phyloP scores from a whole-genome alignment of 2,888 invertebrate genomes.

The Trachelus stipa region DNA sequence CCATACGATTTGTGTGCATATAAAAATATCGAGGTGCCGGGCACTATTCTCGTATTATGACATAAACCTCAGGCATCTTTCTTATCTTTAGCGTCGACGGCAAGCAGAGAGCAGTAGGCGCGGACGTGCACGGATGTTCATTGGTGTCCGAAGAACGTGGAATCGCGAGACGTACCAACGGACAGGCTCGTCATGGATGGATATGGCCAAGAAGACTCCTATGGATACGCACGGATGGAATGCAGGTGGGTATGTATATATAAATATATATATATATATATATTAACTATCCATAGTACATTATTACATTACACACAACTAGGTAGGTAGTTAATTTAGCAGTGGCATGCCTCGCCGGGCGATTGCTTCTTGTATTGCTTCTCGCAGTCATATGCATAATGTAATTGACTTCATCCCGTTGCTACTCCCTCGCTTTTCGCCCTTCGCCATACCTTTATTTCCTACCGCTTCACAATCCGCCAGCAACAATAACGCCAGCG shows the following conservation, averaged over 20 bases:
- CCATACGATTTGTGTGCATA: not conserved
- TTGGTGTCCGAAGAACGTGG: not conserved
- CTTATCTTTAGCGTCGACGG: not conserved
- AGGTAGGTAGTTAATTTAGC: slow-evolving; percentile 63
- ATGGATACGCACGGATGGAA: slow-evolving; percentile 22
- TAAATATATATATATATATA: slow-evolving; percentile 10
- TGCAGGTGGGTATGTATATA: slow-evolving; percentile 13
- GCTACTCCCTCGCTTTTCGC: slow-evolving; percentile 43
- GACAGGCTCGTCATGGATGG: not conserved
- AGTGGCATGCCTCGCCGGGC: slow-evolving; percentile 51
- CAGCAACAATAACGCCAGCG: not conserved
- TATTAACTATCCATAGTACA: slow-evolving; percentile 35
- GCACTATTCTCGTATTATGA: not conserved
- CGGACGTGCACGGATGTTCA: not conserved
- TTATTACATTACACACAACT: slow-evolving; percentile 62
- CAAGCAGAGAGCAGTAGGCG: not conserved
- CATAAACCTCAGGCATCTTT: not conserved
- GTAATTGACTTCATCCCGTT: slow-evolving; percentile 61
- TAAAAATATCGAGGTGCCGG: not conserved
- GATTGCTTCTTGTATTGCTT: slow-evolving; percentile 62
- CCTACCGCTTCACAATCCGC: slow-evolving; percentile 21
- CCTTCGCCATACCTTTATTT: slow-evolving; percentile 31
- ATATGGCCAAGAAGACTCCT: slow-evolving; percentile 4
- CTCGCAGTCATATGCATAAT: slow-evolving; percentile 62
- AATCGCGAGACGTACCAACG: slow-evolving; percentile 3